These are phyloP conservation scores for Odontomyia ornata DNA, from an alignment of 2,888 invertebrate genomes.

Conservation along the genomic window DNA sequence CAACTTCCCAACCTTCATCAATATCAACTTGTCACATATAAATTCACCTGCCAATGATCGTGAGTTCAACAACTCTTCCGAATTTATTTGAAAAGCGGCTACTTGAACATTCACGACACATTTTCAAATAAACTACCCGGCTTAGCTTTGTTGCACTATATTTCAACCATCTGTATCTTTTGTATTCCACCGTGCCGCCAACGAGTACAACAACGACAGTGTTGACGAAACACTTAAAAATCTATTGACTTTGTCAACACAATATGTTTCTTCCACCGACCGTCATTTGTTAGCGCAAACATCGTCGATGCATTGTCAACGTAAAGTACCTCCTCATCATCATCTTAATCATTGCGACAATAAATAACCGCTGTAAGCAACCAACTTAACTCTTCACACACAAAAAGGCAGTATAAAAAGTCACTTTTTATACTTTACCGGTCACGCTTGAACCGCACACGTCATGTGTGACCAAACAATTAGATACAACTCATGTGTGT, in stretches of 20 bases:
- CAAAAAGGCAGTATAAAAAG: too few species aligned
- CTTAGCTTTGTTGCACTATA: too few species aligned
- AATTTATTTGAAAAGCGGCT: neutral
- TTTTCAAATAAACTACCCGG: too few species aligned
- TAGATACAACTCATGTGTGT: conserved; percentile 1
- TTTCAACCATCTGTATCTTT: too few species aligned
- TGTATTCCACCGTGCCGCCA: too few species aligned
- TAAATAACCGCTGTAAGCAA: neutral
- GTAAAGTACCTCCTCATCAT: neutral
- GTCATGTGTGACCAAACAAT: conserved; percentile 2
- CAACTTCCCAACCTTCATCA: too few species aligned
- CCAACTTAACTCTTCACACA: too few species aligned
- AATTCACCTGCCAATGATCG: neutral
- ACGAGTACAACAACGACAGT: too few species aligned
- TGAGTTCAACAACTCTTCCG: neutral
- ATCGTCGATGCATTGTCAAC: conserved; percentile 6
- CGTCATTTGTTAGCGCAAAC: neutral
- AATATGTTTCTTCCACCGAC: too few species aligned
- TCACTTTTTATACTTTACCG: neutral
- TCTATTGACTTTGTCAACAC: too few species aligned
- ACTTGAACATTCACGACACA: neutral
- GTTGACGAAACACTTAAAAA: too few species aligned
- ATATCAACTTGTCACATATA: too few species aligned
- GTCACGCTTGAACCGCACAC: conserved; percentile 7
- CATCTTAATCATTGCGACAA: conserved; percentile 24